Conservation (phyloP, 2,113 vertebrate species). For the Smithornis capensis region DNA sequence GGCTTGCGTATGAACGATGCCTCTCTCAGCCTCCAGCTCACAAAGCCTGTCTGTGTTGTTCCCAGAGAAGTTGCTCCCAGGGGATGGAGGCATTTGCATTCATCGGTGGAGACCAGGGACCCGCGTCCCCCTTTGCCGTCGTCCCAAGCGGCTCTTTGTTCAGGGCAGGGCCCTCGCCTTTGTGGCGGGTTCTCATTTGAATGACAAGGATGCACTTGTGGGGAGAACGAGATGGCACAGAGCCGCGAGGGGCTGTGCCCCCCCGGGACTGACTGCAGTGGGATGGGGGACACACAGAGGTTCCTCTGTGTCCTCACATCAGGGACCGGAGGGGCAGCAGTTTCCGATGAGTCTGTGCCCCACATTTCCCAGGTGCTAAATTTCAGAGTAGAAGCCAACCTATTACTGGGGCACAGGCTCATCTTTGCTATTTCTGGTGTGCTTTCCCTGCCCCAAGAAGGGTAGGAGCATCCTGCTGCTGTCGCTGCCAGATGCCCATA, state of each 20-base stretch:
- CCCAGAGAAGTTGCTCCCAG: background rate
- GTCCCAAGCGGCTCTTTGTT: background rate
- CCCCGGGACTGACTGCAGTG: background rate
- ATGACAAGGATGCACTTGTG: conserved; percentile 16
- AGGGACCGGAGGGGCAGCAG: background rate
- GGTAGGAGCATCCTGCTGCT: background rate
- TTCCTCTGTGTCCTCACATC: background rate
- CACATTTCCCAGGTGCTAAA: background rate
- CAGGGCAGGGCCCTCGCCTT: background rate
- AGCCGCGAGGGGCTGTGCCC: background rate
- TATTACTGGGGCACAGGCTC: background rate
- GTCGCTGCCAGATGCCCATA: fast-evolving
- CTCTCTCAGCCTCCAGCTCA: background rate
- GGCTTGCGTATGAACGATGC: background rate
- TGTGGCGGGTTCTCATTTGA: conserved; percentile 36
- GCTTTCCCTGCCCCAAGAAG: background rate
- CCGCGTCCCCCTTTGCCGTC: background rate
- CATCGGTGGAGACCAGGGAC: background rate
- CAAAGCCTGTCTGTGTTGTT: conserved; percentile 37
- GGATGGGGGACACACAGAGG: background rate
- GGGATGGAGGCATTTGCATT: conserved; percentile 51
- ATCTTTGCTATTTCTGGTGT: background rate
- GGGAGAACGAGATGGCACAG: background rate
- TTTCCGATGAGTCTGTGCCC: background rate
- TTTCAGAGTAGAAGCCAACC: background rate